Conservation (phyloP, 2,113 vertebrate genomes). For the Python bivittatus region DNA sequence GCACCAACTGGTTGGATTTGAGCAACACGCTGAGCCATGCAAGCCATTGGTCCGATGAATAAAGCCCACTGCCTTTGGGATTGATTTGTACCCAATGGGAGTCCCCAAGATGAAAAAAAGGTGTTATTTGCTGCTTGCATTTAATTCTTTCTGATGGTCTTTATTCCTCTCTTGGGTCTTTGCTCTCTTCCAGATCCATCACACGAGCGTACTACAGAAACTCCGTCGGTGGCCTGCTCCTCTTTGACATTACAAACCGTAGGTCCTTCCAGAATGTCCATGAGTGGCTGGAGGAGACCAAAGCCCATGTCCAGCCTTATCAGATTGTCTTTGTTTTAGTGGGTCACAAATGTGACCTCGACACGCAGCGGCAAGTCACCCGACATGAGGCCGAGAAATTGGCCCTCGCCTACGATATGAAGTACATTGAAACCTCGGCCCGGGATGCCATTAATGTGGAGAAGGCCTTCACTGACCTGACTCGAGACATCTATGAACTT, state of each 20-base stretch:
- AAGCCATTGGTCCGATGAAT: background rate
- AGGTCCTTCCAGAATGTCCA: conserved; percentile 96
- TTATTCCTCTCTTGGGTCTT: conserved; percentile 46
- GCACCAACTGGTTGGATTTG: background rate
- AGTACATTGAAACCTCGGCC: conserved; percentile 94
- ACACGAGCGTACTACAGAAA: conserved; percentile 94
- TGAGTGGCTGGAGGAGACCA: conserved; percentile 90
- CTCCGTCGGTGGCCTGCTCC: conserved; percentile 94
- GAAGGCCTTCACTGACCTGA: conserved; percentile 96
- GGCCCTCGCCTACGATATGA: conserved; percentile 89
- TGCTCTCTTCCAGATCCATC: conserved; percentile 80
- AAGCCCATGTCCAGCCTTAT: conserved; percentile 93
- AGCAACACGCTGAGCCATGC: background rate
- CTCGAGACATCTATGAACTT: conserved; percentile 92
- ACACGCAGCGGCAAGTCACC: conserved; percentile 91
- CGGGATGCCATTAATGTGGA: conserved; percentile 96
- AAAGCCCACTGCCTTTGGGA: background rate
- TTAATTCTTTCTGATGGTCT: conserved; percentile 13
- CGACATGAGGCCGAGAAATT: conserved; percentile 94
- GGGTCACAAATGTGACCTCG: conserved; percentile 96
- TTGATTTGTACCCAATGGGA: too few relatives aligned
- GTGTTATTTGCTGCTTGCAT: background rate
- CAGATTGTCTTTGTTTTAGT: conserved; percentile 94
- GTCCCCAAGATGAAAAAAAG: background rate
- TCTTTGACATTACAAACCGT: conserved; percentile 98